Evolutionary conservation across 2,888 invertebrate species (phyloP).

Genomic region (Mimas tiliae): DNA sequence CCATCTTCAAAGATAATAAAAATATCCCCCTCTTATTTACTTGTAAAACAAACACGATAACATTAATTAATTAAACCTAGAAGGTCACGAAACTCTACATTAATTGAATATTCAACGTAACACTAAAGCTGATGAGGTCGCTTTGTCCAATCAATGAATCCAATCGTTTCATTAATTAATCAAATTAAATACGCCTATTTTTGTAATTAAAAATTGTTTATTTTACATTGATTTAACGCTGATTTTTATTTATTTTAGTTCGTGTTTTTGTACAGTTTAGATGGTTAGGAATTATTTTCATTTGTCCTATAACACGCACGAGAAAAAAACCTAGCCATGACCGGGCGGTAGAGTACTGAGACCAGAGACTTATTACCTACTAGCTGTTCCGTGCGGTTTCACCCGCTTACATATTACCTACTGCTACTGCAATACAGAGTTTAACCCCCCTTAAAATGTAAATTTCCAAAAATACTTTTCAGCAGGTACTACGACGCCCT

Average conservation of each 20-base stretch:
- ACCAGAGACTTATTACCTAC: too few relatives aligned
- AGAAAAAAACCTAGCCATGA: not conserved
- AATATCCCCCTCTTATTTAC: not conserved
- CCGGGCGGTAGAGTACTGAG: too few relatives aligned
- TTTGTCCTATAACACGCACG: not conserved
- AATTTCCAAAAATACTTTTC: too few relatives aligned
- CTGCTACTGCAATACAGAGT: too few relatives aligned
- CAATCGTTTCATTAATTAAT: not conserved
- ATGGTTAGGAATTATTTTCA: not conserved
- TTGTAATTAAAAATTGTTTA: not conserved
- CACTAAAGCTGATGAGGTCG: not conserved
- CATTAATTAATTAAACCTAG: conserved; percentile 7
- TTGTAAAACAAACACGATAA: conserved; percentile 3
- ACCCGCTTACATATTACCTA: too few relatives aligned
- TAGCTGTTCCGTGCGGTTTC: too few relatives aligned
- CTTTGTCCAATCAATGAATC: not conserved
- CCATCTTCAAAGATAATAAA: not conserved
- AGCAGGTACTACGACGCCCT: too few relatives aligned
- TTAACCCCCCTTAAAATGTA: too few relatives aligned
- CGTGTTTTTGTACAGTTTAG: not conserved
- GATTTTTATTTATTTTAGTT: not conserved
- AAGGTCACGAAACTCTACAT: conserved; percentile 3
- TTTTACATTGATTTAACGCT: not conserved
- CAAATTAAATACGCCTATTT: not conserved
- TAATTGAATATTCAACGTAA: not conserved